These are phyloP conservation scores for Pangasius krempfi DNA, from an alignment of 2,797 vertebrate species.

Conservation along the genomic window DNA sequence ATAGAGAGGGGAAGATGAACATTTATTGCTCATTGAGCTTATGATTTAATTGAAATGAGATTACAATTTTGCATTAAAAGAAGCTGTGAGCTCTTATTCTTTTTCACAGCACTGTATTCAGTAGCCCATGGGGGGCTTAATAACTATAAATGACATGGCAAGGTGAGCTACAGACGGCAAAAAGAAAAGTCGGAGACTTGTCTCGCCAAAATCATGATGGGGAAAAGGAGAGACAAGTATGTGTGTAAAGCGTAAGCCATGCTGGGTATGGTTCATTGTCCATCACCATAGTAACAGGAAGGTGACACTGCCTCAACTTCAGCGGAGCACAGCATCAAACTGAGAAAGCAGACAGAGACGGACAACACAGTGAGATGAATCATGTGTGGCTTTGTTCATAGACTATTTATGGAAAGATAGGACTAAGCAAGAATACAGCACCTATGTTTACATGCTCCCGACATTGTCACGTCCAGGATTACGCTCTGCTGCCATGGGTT, in stretches of 20 bases:
- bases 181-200: background rate
- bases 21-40: background rate
- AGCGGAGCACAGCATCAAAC: constrained; percentile 58
- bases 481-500: background rate
- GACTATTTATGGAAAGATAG: background rate
- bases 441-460: background rate
- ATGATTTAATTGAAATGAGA: background rate
- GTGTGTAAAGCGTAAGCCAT: constrained; percentile 66
- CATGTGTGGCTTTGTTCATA: constrained; percentile 37
- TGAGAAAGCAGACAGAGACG: constrained; percentile 54
- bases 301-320: constrained; percentile 72
- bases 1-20: background rate
- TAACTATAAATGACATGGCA: background rate
- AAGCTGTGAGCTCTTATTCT: constrained; percentile 1
- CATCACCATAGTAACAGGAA: constrained; percentile 86
- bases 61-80: constrained; percentile 4
- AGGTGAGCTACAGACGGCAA: background rate
- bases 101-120: background rate
- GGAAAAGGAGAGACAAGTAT: background rate
- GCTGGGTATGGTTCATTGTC: constrained; percentile 70
- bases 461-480: background rate
- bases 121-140: background rate
- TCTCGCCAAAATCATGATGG: background rate
- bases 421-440: background rate
- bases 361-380: constrained; percentile 44